A percentile compares a stretch with the other conserved stretches of the same genome.
Conservation (phyloP, 2,888 invertebrate species). For the Harpalus rubripes region DNA sequence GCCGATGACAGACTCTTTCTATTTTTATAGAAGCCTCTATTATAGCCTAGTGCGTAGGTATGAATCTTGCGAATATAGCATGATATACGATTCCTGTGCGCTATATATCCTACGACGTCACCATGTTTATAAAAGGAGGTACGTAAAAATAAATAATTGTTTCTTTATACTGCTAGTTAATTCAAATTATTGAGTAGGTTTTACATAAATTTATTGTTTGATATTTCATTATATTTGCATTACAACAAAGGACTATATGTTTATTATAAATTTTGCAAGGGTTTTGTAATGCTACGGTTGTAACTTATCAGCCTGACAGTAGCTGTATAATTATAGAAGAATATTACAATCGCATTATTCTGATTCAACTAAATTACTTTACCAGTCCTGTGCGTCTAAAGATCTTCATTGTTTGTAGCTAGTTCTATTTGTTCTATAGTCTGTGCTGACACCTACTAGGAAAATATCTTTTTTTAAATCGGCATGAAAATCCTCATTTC, state of each 20-base stretch:
- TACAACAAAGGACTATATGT: slow-evolving; percentile 46
- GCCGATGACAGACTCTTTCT: slow-evolving; percentile 11
- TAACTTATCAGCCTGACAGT: slow-evolving; percentile 1
- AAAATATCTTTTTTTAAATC: too few relatives aligned
- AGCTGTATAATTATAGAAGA: not conserved
- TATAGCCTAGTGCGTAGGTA: slow-evolving; percentile 16
- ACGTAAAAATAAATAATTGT: slow-evolving; percentile 58
- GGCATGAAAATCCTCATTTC: too few relatives aligned
- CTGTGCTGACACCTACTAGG: too few relatives aligned
- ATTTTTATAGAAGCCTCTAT: slow-evolving; percentile 20
- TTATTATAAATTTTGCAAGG: slow-evolving; percentile 22
- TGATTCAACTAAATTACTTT: too few relatives aligned
- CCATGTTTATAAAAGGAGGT: slow-evolving; percentile 39
- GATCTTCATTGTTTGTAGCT: too few relatives aligned
- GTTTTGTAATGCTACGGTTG: slow-evolving; percentile 1
- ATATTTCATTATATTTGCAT: slow-evolving; percentile 51
- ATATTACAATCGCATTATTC: too few relatives aligned
- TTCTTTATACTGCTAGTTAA: slow-evolving; percentile 53
- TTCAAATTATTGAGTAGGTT: slow-evolving; percentile 58
- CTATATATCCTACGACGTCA: slow-evolving; percentile 53
- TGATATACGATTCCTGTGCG: slow-evolving; percentile 51
- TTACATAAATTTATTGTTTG: slow-evolving; percentile 55
- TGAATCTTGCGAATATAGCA: slow-evolving; percentile 28
- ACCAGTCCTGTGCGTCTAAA: too few relatives aligned
- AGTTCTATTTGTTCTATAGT: too few relatives aligned